A percentile compares a stretch with the other conserved stretches of the same genome.
phyloP scores from a whole-genome alignment of 2,797 vertebrate species.

The Dipus sagitta region DNA sequence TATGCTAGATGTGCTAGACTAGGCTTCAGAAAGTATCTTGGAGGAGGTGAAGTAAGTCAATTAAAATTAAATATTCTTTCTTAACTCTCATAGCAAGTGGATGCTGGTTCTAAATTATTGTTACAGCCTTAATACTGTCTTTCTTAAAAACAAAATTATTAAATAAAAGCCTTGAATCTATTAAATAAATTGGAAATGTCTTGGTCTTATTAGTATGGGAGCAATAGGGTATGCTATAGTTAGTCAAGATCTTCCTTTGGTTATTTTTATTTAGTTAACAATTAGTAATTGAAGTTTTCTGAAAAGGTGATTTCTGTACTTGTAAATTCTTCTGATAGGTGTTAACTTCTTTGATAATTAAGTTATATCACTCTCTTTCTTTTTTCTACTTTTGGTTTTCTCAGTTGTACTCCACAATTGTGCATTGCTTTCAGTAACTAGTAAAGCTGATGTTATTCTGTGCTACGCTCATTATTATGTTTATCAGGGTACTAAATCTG shows the following conservation, averaged over 20 bases:
- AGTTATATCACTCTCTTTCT: background rate
- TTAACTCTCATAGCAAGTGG: slow-evolving; percentile 28
- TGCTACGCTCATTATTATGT: background rate
- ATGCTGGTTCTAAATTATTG: background rate
- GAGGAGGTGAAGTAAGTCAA: background rate
- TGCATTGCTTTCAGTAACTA: background rate
- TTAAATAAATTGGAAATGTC: background rate
- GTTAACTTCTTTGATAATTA: slow-evolving; percentile 55
- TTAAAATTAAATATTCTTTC: background rate
- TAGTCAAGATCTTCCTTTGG: background rate
- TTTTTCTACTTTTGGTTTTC: slow-evolving; percentile 35
- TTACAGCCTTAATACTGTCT: background rate
- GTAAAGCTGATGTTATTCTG: background rate
- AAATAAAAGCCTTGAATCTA: background rate
- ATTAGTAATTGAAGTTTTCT: slow-evolving; percentile 35
- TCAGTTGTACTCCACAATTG: slow-evolving; percentile 11
- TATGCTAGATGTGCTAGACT: background rate
- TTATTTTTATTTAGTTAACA: slow-evolving; percentile 10
- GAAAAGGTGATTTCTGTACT: slow-evolving; percentile 22
- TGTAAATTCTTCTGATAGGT: background rate
- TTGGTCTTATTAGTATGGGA: slow-evolving; percentile 23
- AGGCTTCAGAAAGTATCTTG: background rate
- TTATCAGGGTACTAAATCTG: slow-evolving; percentile 18
- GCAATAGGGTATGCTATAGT: background rate
- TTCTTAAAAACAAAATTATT: slow-evolving; percentile 3